A percentile compares a stretch with the other conserved stretches of the same genome.
Conservation (phyloP, 2,888 invertebrate genomes). For the Acanthopleura granulata region DNA sequence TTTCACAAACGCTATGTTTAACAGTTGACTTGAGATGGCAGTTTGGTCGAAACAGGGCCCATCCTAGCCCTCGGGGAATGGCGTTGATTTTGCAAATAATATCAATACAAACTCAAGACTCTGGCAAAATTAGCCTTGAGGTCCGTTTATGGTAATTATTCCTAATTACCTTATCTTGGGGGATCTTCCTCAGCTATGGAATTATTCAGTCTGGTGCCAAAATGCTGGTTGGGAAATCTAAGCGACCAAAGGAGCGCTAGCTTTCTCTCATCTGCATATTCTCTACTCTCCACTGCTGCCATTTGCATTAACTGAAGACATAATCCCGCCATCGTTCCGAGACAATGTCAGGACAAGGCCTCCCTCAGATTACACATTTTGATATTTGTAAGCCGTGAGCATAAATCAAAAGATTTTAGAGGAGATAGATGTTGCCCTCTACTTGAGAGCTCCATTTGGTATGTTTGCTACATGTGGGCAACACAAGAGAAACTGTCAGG, state of each 20-base stretch:
- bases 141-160: conserved; percentile 9
- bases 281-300: not conserved
- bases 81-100: conserved; percentile 10
- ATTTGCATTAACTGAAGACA: not conserved
- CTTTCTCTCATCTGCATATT: not conserved
- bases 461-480: no score
- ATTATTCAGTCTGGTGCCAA: conserved; percentile 2
- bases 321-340: not conserved
- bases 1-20: conserved; percentile 10
- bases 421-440: no score
- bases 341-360: no score
- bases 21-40: conserved; percentile 15
- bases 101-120: conserved; percentile 17
- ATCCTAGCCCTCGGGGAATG: not conserved
- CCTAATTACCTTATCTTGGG: conserved; percentile 15
- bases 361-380: no score
- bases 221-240: not conserved
- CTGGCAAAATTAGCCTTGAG: not conserved
- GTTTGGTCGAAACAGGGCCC: not conserved
- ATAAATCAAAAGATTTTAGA: no score
- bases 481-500: no score
- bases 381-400: no score
- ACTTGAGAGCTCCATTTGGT: no score
- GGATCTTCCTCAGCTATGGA: not conserved
- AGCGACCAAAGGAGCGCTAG: not conserved